Base-by-base conservation (phyloP, 2,888 invertebrate species). In the Morpho achilles region DNA sequence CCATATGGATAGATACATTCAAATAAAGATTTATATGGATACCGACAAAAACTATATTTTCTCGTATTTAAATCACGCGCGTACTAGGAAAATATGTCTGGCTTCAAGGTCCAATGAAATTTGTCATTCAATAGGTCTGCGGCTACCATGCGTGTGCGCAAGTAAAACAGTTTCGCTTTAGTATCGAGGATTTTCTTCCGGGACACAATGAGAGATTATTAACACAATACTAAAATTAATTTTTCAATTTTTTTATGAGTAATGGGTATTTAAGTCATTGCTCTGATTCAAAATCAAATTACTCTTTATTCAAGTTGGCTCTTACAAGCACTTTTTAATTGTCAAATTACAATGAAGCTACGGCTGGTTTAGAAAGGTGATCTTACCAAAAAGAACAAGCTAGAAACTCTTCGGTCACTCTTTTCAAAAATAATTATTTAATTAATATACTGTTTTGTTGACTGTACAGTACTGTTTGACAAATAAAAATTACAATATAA, bases 31-130 rank as follows among this genome's bases (percentile, higher is more conserved):
- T 32, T 32, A 32, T 50, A 39, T 50, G 7, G 9, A 4, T 23
- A 39, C 8, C 8, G 16, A 48, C 23, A 39, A n/a, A 40, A 50
- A 50, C 16, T 23, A 54, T 48, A 60, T 53, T 71, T 69, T 69
- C 68, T 70, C 59, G 75, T 79, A 88, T 87, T 87, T 78, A 69
- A 80, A 78, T 73, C 88, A 88, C 87, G 87, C 83, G 84, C 86
- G 83, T 83, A 80, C 82, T 79, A 87, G 88, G 87, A 88, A 87
- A 88, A 89, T 82, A 81, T 79, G 73, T 74, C 69, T 68, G 68
- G 65, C 63, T 69, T 81, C 87, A 89, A 89, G 89, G 88, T 69
- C 79, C 67, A 71, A 86, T 84, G 87, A 89, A 89, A 87, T 88
- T 89, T 88, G 80, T 84, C 85, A 88, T 88, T 88, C 87, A 81